Conservation (phyloP, 37 sponge, comb jelly and placozoan species). For the Agelas oroides region DNA sequence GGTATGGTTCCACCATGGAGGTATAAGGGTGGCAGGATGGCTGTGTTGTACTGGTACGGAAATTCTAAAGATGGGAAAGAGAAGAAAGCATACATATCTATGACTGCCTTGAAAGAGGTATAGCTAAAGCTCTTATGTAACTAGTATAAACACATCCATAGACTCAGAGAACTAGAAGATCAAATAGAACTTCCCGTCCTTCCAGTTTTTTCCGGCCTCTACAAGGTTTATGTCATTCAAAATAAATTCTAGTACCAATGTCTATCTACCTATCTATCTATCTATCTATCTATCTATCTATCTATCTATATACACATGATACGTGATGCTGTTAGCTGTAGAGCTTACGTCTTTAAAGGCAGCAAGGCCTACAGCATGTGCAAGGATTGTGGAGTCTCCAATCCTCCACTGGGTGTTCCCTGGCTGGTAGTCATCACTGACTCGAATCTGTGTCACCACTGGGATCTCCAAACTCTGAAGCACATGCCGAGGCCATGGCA, state of each 20-base stretch:
- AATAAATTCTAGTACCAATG: too few relatives aligned
- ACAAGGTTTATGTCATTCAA: too few relatives aligned
- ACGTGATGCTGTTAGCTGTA: not conserved
- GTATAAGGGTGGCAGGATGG: not conserved
- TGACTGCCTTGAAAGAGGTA: too few relatives aligned
- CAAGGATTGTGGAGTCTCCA: conserved; percentile 75
- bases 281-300: too few relatives aligned
- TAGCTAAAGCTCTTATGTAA: too few relatives aligned
- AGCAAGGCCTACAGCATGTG: conserved; percentile 72
- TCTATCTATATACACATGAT: not conserved
- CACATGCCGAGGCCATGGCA: conserved; percentile 77
- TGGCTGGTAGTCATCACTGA: conserved; percentile 76
- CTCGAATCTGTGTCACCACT: conserved; percentile 78
- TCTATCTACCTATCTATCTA: too few relatives aligned
- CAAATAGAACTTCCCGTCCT: too few relatives aligned
- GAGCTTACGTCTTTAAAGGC: conserved; percentile 82
- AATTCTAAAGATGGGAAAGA: conserved; percentile 21
- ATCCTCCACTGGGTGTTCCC: conserved; percentile 84
- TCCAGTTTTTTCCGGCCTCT: too few relatives aligned
- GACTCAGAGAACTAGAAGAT: too few relatives aligned
- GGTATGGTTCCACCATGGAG: conserved; percentile 42
- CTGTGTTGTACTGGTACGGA: conserved; percentile 51
- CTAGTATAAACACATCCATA: too few relatives aligned
- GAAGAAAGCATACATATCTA: too few relatives aligned
- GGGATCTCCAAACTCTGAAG: conserved; percentile 65